These are phyloP conservation scores for Oreochromis niloticus DNA, from an alignment of 2,113 vertebrate species.

Conservation along the genomic window DNA sequence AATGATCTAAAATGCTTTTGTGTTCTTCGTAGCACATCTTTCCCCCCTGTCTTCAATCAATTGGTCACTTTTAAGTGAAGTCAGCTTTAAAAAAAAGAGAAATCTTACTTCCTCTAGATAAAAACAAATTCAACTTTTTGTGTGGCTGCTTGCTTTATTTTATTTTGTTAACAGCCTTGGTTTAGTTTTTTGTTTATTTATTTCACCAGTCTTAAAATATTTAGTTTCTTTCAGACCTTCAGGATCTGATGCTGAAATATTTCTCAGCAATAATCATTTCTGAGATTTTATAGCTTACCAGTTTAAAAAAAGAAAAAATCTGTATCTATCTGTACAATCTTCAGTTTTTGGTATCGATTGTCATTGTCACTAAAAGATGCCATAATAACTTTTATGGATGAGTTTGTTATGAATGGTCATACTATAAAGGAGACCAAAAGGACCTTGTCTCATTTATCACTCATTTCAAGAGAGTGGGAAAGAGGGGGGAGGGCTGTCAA, in stretches of 20 bases:
- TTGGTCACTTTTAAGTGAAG: neutral
- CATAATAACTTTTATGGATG: constrained; percentile 65
- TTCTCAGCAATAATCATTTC: neutral
- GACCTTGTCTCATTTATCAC: constrained; percentile 74
- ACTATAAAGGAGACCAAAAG: constrained; percentile 70
- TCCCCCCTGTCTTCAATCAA: neutral
- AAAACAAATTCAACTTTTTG: neutral
- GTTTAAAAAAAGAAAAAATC: neutral
- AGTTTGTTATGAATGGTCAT: constrained; percentile 61
- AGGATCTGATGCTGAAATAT: neutral
- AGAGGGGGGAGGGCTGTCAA: constrained; percentile 41
- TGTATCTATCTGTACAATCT: constrained; percentile 29
- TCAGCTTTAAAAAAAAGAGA: neutral
- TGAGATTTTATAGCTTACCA: neutral
- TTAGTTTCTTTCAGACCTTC: neutral
- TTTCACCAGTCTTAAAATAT: neutral
- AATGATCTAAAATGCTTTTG: constrained; percentile 37
- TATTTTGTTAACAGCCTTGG: neutral
- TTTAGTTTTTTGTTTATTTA: neutral
- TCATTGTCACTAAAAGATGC: constrained; percentile 45
- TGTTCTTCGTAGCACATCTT: neutral
- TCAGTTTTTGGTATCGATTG: constrained; percentile 23
- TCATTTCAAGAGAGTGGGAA: constrained; percentile 51
- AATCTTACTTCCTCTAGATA: neutral
- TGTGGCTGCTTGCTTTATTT: neutral